Evolutionary conservation across 1,140 invertebrate species (phyloP).

Genomic region (Tetramorium alpestre): DNA sequence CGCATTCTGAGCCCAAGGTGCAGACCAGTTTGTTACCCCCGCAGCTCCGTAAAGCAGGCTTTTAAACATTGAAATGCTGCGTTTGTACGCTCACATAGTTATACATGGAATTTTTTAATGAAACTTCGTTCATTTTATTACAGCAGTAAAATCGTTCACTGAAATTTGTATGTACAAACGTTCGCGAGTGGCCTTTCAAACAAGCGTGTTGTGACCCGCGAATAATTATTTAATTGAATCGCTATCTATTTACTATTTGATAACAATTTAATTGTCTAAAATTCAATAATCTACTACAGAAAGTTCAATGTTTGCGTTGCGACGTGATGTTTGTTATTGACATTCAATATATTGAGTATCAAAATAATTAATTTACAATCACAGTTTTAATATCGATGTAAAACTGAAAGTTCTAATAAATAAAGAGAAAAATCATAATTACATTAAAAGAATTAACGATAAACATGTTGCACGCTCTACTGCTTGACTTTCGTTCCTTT

Average conservation of each 20-base stretch:
- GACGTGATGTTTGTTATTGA: neutral
- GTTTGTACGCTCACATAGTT: slow-evolving; percentile 23
- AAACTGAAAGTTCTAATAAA: neutral
- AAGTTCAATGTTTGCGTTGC: slow-evolving; percentile 3
- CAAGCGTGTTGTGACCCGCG: neutral
- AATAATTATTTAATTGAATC: slow-evolving; percentile 22
- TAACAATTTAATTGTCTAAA: slow-evolving; percentile 6
- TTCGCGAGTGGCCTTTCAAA: neutral
- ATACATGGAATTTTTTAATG: slow-evolving; percentile 43
- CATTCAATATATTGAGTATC: neutral
- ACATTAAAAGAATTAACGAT: neutral
- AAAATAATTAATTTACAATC: slow-evolving; percentile 1
- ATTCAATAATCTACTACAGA: slow-evolving; percentile 4
- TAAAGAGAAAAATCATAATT: neutral
- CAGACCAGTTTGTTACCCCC: slow-evolving; percentile 29
- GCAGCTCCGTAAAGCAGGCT: slow-evolving; percentile 7
- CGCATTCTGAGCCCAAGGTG: neutral
- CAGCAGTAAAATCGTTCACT: neutral
- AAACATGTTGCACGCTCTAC: neutral
- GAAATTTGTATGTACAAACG: neutral
- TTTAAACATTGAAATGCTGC: slow-evolving; percentile 52
- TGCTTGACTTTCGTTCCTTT: slow-evolving; percentile 6
- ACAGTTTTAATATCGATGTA: neutral
- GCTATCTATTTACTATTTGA: slow-evolving; percentile 15
- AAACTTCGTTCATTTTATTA: slow-evolving; percentile 13